Evolutionary conservation across 2,888 invertebrate species (phyloP).

Genomic region (Cosmorhoe ocellata): DNA sequence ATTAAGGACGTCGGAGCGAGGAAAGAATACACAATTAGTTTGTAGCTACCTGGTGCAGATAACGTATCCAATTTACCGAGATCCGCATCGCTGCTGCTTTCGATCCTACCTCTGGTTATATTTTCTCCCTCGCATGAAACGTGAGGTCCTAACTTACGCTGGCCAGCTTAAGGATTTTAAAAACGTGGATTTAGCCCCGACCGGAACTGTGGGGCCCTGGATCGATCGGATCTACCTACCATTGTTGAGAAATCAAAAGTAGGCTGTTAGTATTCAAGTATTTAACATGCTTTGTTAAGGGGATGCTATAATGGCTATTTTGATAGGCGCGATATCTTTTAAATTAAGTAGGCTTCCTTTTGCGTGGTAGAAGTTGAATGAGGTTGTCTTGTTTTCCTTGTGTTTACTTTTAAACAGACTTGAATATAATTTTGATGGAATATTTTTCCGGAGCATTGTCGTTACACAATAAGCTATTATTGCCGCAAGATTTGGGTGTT

Average conservation of each 20-base stretch:
- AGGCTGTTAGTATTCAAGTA: conserved; percentile 76
- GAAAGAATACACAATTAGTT: conserved; percentile 83
- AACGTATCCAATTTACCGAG: conserved; percentile 65
- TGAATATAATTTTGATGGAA: conserved; percentile 19
- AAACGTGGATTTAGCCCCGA: conserved; percentile 71
- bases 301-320: conserved; percentile 41
- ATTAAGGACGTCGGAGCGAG: conserved; percentile 79
- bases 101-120: conserved; percentile 30
- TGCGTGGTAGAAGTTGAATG: conserved; percentile 21
- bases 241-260: conserved; percentile 78
- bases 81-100: conserved; percentile 48
- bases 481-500: not conserved
- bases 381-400: conserved; percentile 25
- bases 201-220: conserved; percentile 73
- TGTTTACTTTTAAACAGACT: conserved; percentile 18
- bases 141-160: conserved; percentile 48
- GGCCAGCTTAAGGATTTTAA: conserved; percentile 73
- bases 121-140: conserved; percentile 42
- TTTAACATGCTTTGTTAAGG: conserved; percentile 45
- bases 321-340: conserved; percentile 37
- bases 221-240: conserved; percentile 74
- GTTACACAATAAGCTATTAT: conserved; percentile 18
- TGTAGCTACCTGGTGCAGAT: conserved; percentile 77
- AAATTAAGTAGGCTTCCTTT: conserved; percentile 38
- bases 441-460: conserved; percentile 22